phyloP scores from a whole-genome alignment of 2,797 vertebrate genomes.

The Pristis pectinata region DNA sequence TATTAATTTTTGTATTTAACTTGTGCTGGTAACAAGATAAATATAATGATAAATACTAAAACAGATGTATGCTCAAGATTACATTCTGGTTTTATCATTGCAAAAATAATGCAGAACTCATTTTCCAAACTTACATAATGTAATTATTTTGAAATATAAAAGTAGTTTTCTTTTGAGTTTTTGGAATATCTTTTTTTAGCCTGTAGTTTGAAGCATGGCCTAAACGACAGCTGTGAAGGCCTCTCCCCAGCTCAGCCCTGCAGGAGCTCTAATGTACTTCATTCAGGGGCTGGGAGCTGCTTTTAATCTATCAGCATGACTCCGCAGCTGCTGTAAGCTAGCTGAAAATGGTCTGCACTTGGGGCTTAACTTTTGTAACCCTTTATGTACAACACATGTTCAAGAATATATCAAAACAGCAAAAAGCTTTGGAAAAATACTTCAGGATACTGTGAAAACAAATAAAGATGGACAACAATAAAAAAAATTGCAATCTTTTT shows the following conservation, averaged over 20 bases:
- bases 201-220: conserved; percentile 73
- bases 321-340: conserved; percentile 87
- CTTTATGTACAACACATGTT: conserved; percentile 52
- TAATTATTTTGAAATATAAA: conserved; percentile 33
- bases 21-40: background rate
- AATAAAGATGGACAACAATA: background rate
- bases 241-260: conserved; percentile 70
- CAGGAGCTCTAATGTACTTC: conserved; percentile 80
- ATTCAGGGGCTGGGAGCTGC: conserved; percentile 85
- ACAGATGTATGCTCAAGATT: background rate
- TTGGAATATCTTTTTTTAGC: conserved; percentile 55
- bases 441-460: background rate
- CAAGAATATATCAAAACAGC: conserved; percentile 35
- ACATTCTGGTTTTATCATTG: background rate
- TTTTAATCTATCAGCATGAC: conserved; percentile 94
- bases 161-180: conserved; percentile 17
- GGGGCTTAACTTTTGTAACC: conserved; percentile 61
- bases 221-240: conserved; percentile 79
- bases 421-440: background rate
- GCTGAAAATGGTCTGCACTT: conserved; percentile 73
- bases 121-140: conserved; percentile 11
- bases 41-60: background rate
- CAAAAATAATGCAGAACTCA: background rate
- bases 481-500: background rate
- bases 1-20: background rate